Percentiles rank a stretch among this genome's conserved stretches.
phyloP scores from a whole-genome alignment of 2,888 invertebrate genomes.

The Chloroclysta siterata region DNA sequence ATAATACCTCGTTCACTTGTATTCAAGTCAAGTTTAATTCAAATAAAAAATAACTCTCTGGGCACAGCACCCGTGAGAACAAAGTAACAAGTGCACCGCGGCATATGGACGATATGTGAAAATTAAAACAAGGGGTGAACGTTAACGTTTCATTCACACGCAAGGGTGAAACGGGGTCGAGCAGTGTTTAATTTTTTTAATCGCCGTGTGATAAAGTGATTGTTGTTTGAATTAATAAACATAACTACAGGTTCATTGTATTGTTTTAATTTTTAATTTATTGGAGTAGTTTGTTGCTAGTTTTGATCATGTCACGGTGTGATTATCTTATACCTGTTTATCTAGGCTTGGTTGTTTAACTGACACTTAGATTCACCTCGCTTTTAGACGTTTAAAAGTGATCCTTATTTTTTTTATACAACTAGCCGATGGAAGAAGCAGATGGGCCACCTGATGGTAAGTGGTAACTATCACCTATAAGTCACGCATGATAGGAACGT shows the following conservation, averaged over 20 bases:
- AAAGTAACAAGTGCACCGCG: conserved; percentile 51
- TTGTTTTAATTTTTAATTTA: background rate
- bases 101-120: conserved; percentile 71
- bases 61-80: conserved; percentile 58
- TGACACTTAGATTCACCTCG: too few species aligned
- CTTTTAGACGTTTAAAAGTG: too few species aligned
- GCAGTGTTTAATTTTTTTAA: conserved; percentile 23
- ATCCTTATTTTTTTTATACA: too few species aligned
- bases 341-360: too few species aligned
- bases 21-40: too few species aligned
- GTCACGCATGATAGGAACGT: too few species aligned
- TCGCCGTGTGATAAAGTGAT: conserved; percentile 20
- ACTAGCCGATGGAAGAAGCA: too few species aligned
- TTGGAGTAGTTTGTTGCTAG: background rate
- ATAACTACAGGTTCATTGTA: conserved; percentile 14
- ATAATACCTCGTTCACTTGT: too few species aligned
- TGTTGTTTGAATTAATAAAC: conserved; percentile 34
- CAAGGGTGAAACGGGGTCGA: conserved; percentile 30
- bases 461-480: too few species aligned
- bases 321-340: too few species aligned
- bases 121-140: conserved; percentile 64
- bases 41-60: conserved; percentile 7
- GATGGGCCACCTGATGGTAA: too few species aligned
- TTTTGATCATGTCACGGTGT: background rate
- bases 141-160: conserved; percentile 38